These are phyloP conservation scores for Petrophora chlorosata DNA, from an alignment of 2,888 invertebrate species.

Conservation along the genomic window DNA sequence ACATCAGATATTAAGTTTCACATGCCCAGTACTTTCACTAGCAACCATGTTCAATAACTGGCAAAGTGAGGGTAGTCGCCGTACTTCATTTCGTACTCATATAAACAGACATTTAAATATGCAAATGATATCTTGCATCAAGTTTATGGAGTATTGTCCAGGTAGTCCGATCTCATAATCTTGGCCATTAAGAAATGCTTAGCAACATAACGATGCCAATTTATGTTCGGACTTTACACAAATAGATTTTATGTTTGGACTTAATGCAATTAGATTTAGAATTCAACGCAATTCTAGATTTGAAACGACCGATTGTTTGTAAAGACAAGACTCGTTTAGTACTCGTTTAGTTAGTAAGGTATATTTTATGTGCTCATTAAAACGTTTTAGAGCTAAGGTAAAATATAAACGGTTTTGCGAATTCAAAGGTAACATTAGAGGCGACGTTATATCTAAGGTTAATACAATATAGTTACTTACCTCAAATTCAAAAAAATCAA, in stretches of 20 bases:
- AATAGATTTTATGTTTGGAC: background rate
- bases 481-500: too few species aligned
- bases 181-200: constrained; percentile 3
- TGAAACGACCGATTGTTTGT: constrained; percentile 5
- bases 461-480: too few species aligned
- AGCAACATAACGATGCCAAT: constrained; percentile 2
- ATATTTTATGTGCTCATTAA: constrained; percentile 3
- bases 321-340: background rate
- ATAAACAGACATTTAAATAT: too few species aligned
- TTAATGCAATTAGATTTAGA: background rate
- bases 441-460: too few species aligned
- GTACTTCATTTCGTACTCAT: too few species aligned
- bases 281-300: background rate
- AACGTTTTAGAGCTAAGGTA: background rate
- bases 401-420: background rate
- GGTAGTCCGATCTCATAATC: constrained; percentile 11
- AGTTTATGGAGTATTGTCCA: constrained; percentile 18
- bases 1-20: too few species aligned
- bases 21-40: too few species aligned
- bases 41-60: too few species aligned
- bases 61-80: too few species aligned
- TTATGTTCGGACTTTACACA: background rate
- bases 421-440: too few species aligned
- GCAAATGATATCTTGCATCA: constrained; percentile 10
- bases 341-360: too few species aligned